Evolutionary conservation across 2,113 vertebrate genomes (phyloP), one percentile per base, ranked within the genome.

Genomic region (Entosphenus tridentatus): DNA sequence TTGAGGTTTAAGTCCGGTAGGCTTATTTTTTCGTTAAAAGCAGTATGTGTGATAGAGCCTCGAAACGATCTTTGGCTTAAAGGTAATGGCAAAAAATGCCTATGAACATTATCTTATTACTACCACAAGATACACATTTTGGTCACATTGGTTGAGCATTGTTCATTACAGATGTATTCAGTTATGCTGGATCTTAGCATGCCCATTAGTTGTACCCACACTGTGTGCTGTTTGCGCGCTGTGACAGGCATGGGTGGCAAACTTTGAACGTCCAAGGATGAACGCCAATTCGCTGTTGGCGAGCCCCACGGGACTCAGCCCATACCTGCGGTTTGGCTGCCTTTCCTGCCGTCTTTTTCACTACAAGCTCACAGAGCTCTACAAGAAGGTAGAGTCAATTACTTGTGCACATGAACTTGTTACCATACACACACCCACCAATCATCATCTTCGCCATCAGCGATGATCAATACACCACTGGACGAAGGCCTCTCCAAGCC

Each of bases 271-370:
- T 72, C 89, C 90, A 57, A 81, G 86, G 68, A 92, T 96, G 87
- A 96, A 89, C 68, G 83, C 89, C 1, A 95, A 88, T 76, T 92
- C 89, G 67, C 81, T 96, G 69, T 80, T 95, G 68, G 89, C 90
- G 69, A 95, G 86, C 74, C 87, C 90, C 11, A 91, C 89, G 0
- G 89, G 89, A 68, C 86, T 95, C 70, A 93, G 88, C 74, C 88
- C 90, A 62, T 95, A 96, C 75, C 83, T 96, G 62, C 86, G 87
- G 68, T 96, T 96, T 70, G 92, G 92, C 72, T 96, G 92, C 72
- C 81, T 96, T 70, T 96, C 90, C 2, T 93, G 88, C 74, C 86
- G 87, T 8, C 85, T 92, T 1, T 93, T 96, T 79, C 89, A 95
- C 79, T 89, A 86, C 78, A 96, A 89, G 75, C 80, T 95, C 59